These are phyloP conservation scores for Tiliacea citrago DNA, from an alignment of 2,888 invertebrate genomes.

Conservation along the genomic window DNA sequence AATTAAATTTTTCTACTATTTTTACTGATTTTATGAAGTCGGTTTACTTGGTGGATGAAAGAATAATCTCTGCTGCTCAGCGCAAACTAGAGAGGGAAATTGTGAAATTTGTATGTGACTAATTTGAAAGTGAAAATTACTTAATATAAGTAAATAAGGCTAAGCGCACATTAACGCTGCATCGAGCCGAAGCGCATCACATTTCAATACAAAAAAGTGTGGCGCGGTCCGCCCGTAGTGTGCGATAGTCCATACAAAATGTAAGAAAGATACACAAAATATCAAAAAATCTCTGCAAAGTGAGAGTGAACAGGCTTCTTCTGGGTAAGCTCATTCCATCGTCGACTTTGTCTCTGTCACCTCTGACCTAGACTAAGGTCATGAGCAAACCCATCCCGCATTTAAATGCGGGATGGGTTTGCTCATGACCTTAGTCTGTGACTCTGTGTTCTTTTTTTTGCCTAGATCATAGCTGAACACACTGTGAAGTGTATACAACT, in stretches of 20 bases:
- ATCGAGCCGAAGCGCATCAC: neutral
- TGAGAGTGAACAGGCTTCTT: no score
- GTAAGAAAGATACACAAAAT: neutral
- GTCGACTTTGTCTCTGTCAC: no score
- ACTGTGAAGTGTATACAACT: neutral
- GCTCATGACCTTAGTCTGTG: no score
- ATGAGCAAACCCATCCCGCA: no score
- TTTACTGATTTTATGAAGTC: constrained; percentile 22
- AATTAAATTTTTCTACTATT: constrained; percentile 36
- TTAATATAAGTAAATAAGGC: neutral
- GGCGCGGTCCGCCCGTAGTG: no score
- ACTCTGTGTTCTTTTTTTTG: no score
- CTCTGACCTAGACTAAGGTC: no score
- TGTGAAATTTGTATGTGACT: neutral
- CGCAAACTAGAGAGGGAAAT: neutral
- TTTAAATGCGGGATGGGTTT: no score
- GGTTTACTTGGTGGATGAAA: constrained; percentile 12
- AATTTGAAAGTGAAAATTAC: neutral
- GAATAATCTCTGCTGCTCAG: neutral
- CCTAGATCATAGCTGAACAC: neutral
- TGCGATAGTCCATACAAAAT: neutral
- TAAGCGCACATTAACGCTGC: neutral
- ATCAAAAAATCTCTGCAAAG: neutral
- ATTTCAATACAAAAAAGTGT: neutral
- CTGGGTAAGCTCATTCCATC: no score